Conservation (phyloP, 2,797 vertebrate genomes). For the Lepus oiostolus region DNA sequence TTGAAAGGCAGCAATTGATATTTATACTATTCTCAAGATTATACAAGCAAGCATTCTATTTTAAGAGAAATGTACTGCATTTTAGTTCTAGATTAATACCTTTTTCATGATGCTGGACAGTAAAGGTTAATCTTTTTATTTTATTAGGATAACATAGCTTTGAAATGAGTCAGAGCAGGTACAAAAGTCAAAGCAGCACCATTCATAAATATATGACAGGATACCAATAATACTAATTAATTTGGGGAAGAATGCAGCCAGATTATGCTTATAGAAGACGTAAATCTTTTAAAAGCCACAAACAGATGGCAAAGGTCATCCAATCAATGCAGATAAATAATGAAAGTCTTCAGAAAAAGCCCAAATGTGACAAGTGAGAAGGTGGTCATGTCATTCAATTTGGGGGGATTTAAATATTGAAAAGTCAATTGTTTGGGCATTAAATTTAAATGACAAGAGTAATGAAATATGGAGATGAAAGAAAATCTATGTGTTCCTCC, state of each 20-base stretch:
- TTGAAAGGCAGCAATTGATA: background rate
- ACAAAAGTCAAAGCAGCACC: constrained; percentile 14
- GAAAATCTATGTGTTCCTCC: constrained; percentile 72
- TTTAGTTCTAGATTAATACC: background rate
- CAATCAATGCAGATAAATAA: constrained; percentile 83
- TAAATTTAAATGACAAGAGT: constrained; percentile 69
- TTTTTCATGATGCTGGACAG: background rate
- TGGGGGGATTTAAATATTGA: constrained; percentile 72
- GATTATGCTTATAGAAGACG: constrained; percentile 61
- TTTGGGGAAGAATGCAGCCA: constrained; percentile 27
- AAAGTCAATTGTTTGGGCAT: constrained; percentile 75
- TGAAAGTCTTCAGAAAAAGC: constrained; percentile 72
- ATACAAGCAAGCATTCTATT: background rate
- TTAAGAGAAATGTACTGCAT: constrained; percentile 14
- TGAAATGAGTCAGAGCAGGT: constrained; percentile 23
- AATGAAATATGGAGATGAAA: constrained; percentile 65
- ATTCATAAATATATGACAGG: constrained; percentile 61
- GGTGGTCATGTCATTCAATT: constrained; percentile 68
- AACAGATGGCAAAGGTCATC: constrained; percentile 62
- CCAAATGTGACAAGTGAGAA: constrained; percentile 74
- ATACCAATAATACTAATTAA: constrained; percentile 77
- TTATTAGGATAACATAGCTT: background rate
- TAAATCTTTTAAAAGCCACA: constrained; percentile 66
- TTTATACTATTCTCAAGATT: background rate
- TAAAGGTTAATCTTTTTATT: background rate